Evolutionary conservation across 2,888 invertebrate genomes (phyloP).

Genomic region (Proisotoma minuta): DNA sequence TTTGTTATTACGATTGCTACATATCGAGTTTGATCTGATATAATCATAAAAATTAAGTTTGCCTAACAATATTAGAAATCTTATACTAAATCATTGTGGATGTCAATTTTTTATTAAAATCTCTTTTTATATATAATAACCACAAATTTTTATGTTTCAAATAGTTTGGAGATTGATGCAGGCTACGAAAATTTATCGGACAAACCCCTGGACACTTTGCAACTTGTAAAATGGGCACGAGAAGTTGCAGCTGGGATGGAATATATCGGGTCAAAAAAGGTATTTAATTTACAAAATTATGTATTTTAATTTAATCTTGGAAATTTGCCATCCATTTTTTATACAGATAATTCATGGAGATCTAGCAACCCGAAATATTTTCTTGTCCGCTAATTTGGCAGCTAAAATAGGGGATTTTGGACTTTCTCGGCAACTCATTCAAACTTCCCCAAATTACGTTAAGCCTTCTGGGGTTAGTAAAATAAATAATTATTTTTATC

Average conservation of each 20-base stretch:
- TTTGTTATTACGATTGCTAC: not conserved
- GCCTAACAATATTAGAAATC: too few species aligned
- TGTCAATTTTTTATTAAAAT: too few species aligned
- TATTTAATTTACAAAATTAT: not conserved
- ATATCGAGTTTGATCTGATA: too few species aligned
- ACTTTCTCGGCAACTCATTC: constrained; percentile 24
- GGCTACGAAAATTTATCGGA: not conserved
- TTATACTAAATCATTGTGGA: too few species aligned
- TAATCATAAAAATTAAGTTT: too few species aligned
- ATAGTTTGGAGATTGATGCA: not conserved
- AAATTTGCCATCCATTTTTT: not conserved
- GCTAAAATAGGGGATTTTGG: constrained; percentile 40
- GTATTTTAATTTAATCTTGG: not conserved
- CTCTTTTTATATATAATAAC: too few species aligned
- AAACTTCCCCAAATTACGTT: constrained; percentile 29
- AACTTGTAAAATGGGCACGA: not conserved
- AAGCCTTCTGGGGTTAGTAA: not conserved
- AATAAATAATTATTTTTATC: too few species aligned
- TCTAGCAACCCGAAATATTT: constrained; percentile 29
- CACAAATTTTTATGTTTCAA: too few species aligned
- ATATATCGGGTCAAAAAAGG: constrained; percentile 37
- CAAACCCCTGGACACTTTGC: not conserved
- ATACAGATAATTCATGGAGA: constrained; percentile 35
- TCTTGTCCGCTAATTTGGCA: constrained; percentile 11
- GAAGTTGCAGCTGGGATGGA: constrained; percentile 35